These are phyloP conservation scores for Sebastes steindachneri DNA, from an alignment of 2,797 vertebrate species.

Conservation along the genomic window DNA sequence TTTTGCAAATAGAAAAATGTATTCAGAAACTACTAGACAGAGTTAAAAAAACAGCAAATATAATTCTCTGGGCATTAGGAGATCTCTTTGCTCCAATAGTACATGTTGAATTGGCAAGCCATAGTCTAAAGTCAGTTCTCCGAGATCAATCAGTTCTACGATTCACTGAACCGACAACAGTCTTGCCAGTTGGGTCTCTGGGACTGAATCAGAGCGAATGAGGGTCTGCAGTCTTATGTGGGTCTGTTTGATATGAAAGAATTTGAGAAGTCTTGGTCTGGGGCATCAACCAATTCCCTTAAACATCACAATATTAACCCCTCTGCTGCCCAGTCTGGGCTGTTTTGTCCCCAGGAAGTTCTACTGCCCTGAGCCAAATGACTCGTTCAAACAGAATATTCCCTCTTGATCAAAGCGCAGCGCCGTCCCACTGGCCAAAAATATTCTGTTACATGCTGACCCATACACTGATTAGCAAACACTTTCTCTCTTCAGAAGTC, in stretches of 20 bases:
- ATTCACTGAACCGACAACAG: slow-evolving; percentile 21
- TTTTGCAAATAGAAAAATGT: slow-evolving; percentile 6
- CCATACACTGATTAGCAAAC: slow-evolving; percentile 81
- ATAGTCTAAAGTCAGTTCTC: slow-evolving; percentile 46
- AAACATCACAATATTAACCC: slow-evolving; percentile 76
- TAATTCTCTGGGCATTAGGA: background rate
- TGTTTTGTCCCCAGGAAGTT: slow-evolving; percentile 58
- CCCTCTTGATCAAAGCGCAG: slow-evolving; percentile 75
- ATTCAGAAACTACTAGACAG: background rate
- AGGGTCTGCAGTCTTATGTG: slow-evolving; percentile 20
- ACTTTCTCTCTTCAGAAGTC: slow-evolving; percentile 65
- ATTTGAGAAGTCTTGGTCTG: slow-evolving; percentile 51
- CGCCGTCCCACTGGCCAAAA: slow-evolving; percentile 72
- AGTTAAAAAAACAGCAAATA: slow-evolving; percentile 13
- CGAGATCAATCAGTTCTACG: slow-evolving; percentile 17
- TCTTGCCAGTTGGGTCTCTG: slow-evolving; percentile 18
- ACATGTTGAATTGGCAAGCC: slow-evolving; percentile 23
- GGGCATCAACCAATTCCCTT: slow-evolving; percentile 64
- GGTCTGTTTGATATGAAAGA: slow-evolving; percentile 38
- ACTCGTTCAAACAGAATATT: slow-evolving; percentile 78
- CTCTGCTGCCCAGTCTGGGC: slow-evolving; percentile 65
- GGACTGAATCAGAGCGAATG: slow-evolving; percentile 33
- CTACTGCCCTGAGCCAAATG: slow-evolving; percentile 72
- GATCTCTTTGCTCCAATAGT: slow-evolving; percentile 14
- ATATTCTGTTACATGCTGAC: slow-evolving; percentile 82